A percentile compares a stretch with the other conserved stretches of the same genome.
These are phyloP conservation scores for Eulithis testata DNA, from an alignment of 2,888 invertebrate species.

Conservation along the genomic window DNA sequence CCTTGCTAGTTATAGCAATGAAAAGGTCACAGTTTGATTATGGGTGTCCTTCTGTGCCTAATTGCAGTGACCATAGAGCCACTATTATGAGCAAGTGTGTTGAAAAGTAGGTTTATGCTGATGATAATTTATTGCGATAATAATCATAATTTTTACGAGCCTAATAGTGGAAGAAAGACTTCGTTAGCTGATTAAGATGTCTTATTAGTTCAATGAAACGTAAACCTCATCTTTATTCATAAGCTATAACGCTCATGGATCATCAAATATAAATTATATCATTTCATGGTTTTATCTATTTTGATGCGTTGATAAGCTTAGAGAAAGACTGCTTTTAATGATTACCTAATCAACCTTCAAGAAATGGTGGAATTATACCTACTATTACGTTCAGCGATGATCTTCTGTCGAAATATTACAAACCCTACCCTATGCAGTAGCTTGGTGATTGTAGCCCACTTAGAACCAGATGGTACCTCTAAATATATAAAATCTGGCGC, in stretches of 20 bases:
- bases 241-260: conserved; percentile 9
- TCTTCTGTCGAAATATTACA: conserved; percentile 35
- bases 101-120: neutral
- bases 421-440: conserved; percentile 33
- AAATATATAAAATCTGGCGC: no score
- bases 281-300: conserved; percentile 19
- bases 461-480: conserved; percentile 22
- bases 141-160: neutral
- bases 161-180: neutral
- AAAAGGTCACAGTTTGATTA: no score
- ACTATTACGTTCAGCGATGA: conserved; percentile 12
- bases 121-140: neutral
- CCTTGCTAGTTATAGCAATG: no score
- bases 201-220: conserved; percentile 14
- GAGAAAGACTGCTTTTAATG: no score
- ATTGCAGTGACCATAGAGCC: no score
- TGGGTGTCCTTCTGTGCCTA: no score
- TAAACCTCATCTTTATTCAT: conserved; percentile 25
- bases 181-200: neutral
- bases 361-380: no score
- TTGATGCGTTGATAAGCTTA: neutral
- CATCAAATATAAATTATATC: conserved; percentile 20
- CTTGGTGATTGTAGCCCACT: conserved; percentile 33
- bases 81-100: no score
- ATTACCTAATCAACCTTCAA: no score